Evolutionary conservation across 2,888 invertebrate species (phyloP).

Genomic region (Pimpla rufipes): DNA sequence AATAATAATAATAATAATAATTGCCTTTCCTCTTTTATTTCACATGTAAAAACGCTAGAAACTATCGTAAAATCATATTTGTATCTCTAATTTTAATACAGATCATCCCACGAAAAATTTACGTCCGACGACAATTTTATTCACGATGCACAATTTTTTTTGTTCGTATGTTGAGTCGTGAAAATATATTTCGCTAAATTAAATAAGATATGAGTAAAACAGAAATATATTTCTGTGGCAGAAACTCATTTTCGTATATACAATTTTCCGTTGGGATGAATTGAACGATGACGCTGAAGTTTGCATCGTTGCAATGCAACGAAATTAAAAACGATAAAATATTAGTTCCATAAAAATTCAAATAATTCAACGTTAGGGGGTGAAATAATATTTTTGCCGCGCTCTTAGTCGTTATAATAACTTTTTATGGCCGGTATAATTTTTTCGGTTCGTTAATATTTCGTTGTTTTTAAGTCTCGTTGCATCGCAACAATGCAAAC

Average conservation of each 20-base stretch:
- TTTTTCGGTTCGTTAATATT: too few relatives aligned
- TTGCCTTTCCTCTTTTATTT: neutral
- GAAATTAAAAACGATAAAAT: too few relatives aligned
- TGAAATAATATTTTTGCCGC: too few relatives aligned
- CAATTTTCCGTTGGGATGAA: neutral
- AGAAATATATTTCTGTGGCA: conserved; percentile 5
- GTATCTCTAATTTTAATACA: neutral
- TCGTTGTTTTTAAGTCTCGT: too few relatives aligned
- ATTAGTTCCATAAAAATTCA: too few relatives aligned
- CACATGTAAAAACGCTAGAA: neutral
- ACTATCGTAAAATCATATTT: neutral
- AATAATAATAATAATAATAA: neutral
- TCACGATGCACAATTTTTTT: neutral
- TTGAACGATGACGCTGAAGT: too few relatives aligned
- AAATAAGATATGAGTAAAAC: neutral
- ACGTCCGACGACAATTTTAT: neutral
- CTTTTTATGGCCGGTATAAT: too few relatives aligned
- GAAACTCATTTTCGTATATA: neutral
- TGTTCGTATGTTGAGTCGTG: too few relatives aligned
- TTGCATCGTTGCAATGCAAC: too few relatives aligned
- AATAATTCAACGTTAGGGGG: too few relatives aligned
- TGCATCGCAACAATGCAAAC: too few relatives aligned
- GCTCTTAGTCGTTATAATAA: too few relatives aligned
- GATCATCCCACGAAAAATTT: neutral
- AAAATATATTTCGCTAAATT: neutral